A percentile compares a stretch with the other conserved stretches of the same genome.
These are phyloP conservation scores for Podarcis muralis DNA, from an alignment of 2,113 vertebrate genomes.

Conservation along the genomic window DNA sequence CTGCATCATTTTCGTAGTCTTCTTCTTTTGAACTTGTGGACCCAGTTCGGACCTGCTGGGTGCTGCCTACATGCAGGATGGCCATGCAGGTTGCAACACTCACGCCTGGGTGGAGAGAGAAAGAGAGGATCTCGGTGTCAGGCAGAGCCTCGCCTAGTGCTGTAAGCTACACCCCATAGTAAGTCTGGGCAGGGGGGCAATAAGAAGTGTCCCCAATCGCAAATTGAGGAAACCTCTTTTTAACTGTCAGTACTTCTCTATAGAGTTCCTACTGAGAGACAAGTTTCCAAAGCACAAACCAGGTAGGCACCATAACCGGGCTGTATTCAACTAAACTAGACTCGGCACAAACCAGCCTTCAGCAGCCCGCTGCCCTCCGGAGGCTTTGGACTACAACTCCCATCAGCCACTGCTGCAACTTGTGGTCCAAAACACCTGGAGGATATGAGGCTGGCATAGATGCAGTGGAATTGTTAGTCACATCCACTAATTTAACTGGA, in stretches of 20 bases:
- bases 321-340: no score
- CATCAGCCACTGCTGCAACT: no score
- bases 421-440: no score
- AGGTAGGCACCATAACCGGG: no score
- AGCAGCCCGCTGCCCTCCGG: no score
- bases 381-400: no score
- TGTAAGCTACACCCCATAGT: background rate
- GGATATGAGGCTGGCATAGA: no score
- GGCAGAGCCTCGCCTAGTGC: rapidly evolving
- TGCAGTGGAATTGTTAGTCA: no score
- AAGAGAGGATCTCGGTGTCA: background rate
- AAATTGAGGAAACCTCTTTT: background rate
- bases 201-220: background rate
- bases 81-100: constrained; percentile 98
- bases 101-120: constrained; percentile 79
- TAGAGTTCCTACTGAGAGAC: background rate
- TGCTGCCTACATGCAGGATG: constrained; percentile 94
- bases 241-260: background rate
- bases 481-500: no score
- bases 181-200: background rate
- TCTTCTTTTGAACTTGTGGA: constrained; percentile 96
- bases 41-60: constrained; percentile 91
- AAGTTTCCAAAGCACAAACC: no score
- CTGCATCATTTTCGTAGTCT: constrained; percentile 97
- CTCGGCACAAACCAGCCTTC: no score